Conservation (phyloP, 2,113 vertebrate species). For the Cettia cetti region DNA sequence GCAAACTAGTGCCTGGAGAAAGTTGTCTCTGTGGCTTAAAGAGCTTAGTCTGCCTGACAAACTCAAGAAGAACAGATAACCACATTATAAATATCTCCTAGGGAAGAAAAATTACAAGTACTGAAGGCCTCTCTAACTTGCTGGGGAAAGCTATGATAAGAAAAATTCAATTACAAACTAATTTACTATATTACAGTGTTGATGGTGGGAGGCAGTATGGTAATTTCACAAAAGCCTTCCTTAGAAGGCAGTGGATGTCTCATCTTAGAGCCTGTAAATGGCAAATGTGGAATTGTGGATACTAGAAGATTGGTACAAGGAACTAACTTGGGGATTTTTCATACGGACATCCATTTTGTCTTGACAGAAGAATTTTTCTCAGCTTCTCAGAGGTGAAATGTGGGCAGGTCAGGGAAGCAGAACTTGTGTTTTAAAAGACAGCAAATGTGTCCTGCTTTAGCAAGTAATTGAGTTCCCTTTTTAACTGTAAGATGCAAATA, state of each 20-base stretch:
- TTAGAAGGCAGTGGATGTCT: not conserved
- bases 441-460: not conserved
- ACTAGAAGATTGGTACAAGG: not conserved
- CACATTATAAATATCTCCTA: not conserved
- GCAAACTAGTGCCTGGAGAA: not conserved
- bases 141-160: not conserved
- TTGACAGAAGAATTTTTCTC: not conserved
- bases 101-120: not conserved
- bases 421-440: not conserved
- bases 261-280: not conserved
- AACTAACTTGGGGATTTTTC: not conserved
- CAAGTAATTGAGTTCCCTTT: not conserved
- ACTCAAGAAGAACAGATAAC: not conserved
- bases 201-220: not conserved
- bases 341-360: not conserved
- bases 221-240: not conserved
- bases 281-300: not conserved
- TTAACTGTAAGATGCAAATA: not conserved
- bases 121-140: not conserved
- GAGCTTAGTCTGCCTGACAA: not conserved
- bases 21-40: not conserved
- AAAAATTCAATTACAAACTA: conserved; percentile 32
- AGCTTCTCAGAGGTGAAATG: not conserved
- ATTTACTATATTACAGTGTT: not conserved
- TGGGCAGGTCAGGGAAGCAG: not conserved